Base-by-base conservation (phyloP, 1,140 invertebrate genomes). In the Meloidogyne hapla region DNA sequence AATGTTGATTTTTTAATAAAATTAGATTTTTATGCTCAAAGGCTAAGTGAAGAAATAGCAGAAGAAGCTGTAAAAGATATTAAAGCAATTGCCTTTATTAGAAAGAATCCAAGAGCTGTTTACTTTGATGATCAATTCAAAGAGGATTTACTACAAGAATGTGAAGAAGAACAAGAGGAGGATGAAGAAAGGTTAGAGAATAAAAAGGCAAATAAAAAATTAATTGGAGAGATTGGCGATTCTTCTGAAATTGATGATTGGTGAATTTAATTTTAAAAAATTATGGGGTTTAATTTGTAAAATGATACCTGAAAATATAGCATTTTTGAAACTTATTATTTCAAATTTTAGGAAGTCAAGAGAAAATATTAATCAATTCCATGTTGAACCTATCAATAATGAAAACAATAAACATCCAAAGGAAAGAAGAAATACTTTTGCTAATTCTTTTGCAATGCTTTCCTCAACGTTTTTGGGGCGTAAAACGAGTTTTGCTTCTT, bases 101-200 rank as follows among this genome's bases (percentile, higher is more conserved):
- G 61, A 18, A 23, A 23, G 25, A 82, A 82, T 66, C 81, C 81
- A 3, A 45, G 81, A 63, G 74, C 79, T 9, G 33, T 76, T 10
- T 82, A 84, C 64, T 82, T 84, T 75, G 71, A 79, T 33, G 75
- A 84, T 26, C 62, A 84, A 40, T 84, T 81, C 68, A 66, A 42
- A 28, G 48, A 56, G n/a, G 26, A 45, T 4, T 68, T 81, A 28
- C 25, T 65, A 3, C 45, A 77, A 26, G 48, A 56, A 56, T n/a
- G 6, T 56, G 48, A 56, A 56, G 48, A 56, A 56, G 18, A 56
- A 56, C 4, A 56, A 56, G 18, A 56, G 6, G 33, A 33, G 9
- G 33, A 33, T 6, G 33, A 33, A 33, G 33, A 33, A 33, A 33
- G 33, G 8, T 33, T 33, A 33, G 33, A 33, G 33, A 33, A 33